Percentiles rank a stretch among this genome's conserved stretches.
Conservation (phyloP, 2,888 invertebrate species). For the Hesperia comma region DNA sequence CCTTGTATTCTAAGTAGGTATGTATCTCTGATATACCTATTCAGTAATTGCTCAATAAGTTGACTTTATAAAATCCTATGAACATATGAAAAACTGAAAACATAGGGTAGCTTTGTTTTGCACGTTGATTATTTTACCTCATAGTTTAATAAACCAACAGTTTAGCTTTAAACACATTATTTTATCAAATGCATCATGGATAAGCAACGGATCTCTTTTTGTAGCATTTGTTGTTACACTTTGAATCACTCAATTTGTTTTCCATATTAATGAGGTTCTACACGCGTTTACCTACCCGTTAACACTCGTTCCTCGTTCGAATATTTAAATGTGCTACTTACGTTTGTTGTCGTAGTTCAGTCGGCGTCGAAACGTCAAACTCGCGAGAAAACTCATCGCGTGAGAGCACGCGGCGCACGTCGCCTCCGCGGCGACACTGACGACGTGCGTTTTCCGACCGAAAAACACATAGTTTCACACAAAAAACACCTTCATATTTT, state of each 20-base stretch:
- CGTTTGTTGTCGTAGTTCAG: conserved; percentile 56
- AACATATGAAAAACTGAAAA: too few relatives aligned
- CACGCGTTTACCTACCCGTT: neutral
- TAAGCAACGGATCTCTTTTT: neutral
- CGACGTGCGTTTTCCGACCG: conserved; percentile 65
- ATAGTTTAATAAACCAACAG: too few relatives aligned
- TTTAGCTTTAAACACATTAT: too few relatives aligned
- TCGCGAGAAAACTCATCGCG: conserved; percentile 60
- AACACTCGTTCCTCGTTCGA: conserved; percentile 48
- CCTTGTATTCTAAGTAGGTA: too few relatives aligned
- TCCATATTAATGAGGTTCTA: neutral
- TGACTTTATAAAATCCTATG: too few relatives aligned
- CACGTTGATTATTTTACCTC: too few relatives aligned
- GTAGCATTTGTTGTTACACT: neutral
- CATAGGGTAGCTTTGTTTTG: too few relatives aligned
- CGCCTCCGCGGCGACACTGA: conserved; percentile 63
- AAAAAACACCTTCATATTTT: conserved; percentile 78
- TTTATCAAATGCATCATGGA: neutral
- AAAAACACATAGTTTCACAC: conserved; percentile 74
- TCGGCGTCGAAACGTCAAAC: conserved; percentile 66
- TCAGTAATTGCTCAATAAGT: too few relatives aligned
- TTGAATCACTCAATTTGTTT: neutral
- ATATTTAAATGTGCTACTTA: conserved; percentile 73
- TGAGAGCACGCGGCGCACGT: conserved; percentile 62
- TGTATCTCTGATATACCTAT: too few relatives aligned